Base-by-base conservation (phyloP, 2,888 invertebrate species). In the Microctonus brassicae region DNA sequence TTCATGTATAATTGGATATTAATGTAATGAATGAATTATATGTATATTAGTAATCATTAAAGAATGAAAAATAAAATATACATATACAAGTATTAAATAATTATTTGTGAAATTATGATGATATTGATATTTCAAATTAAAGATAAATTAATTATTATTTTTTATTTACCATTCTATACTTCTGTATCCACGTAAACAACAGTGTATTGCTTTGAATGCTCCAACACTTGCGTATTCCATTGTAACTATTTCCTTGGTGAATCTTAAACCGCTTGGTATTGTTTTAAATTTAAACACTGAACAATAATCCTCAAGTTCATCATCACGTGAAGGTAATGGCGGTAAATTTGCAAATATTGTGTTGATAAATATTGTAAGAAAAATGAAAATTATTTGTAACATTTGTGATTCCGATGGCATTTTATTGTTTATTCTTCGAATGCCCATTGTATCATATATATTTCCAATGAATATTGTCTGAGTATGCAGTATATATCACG, bases 131-230 rank as follows among this genome's bases (percentile, higher is more conserved):
- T 2, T 57, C n/a, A 55, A 24, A 52, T 20, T 34, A 61, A 60
- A 61, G 53, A 69, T 34, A 17, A 69, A 29, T 26, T n/a, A 20
- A n/a, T 13, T 60, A 39, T 58, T 33, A 33, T 90, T 92, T 91
- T 81, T 94, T 66, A 90, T 93, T 91, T 81, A 94, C 94, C 94
- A 94, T 89, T 94, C 94, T 79, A 94, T 94, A 86, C 94, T 94
- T 74, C 93, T 89, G 84, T 94, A 94, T 75, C 93, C 93, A 81
- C 92, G 91, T 67, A 93, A 92, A 84, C 94, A 94, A 87, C 94
- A 94, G 84, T 94, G 93, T 58, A 94, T 90, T 75, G 93, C 93
- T 86, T 94, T 94, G 88, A 94, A 93, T 74, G 91, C 90, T 71
- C 91, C 91, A 72, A 91, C 90, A 78, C 92, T 90, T 11, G 93